Evolutionary conservation across 2,113 vertebrate species (phyloP), one percentile per base, ranked within the genome.

Genomic region (Mionectes macconnelli): DNA sequence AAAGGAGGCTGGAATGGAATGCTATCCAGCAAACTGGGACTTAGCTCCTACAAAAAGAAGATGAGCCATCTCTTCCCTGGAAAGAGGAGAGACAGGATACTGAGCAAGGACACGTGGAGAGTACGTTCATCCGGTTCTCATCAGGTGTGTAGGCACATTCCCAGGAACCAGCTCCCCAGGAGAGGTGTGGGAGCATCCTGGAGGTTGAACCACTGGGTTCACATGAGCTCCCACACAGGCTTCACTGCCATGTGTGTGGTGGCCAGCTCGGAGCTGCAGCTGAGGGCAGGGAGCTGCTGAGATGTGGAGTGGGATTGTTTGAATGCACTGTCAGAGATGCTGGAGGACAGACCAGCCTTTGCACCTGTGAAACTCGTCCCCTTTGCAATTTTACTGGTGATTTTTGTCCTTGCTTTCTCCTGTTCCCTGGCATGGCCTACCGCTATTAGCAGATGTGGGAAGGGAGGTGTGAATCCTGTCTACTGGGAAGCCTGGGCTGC

Each of bases 241-340:
- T 66, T 44, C 33, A 4, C 31, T 50, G 6, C 0, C 0, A 4
- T 2, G 2, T n/a, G 23, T 4, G 19, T 2, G 15, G 31, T 40
- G 53, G 49, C n/a, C n/a, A 12, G 25, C 6, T 20, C 22, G 10
- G 16, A 72, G 83, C 47, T 3, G 3, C 56, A 77, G 64, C 64
- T 2, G 2, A 55, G 64, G 57, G 62, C 80, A 79, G 77, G 47
- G 53, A 42, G 2, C 35, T 55, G 33, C 52, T 28, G 56, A 47
- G 16, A 10, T 4, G 4, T 14, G 18, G 13, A 8, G 22, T 6
- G 31, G 42, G 27, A 25, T 16, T 3, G 0, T 60, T 18, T 45
- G 53, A 63, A 70, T 37, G 5, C 0, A 1, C 7, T 53, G 23
- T 13, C 66, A 1, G 1, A 44, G 50, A n/a, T 44, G 35, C 56